Conservation (phyloP, 2,797 vertebrate species). For the Pseudomugil tenellus region DNA sequence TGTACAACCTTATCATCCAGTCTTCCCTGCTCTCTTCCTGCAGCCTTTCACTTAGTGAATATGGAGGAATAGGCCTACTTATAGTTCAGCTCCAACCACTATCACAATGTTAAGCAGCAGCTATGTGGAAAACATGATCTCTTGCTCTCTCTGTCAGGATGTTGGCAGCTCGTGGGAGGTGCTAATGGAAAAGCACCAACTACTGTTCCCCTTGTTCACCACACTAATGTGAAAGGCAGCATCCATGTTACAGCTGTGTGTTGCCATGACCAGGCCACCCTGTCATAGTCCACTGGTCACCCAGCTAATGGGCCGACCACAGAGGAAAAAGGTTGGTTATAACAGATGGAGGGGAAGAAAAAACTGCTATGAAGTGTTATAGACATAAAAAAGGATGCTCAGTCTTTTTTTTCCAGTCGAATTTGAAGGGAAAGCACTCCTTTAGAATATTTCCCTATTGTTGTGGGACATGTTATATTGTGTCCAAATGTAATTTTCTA, state of each 20-base stretch:
- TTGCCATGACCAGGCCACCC: slow-evolving; percentile 88
- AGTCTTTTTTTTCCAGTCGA: no score
- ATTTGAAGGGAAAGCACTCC: neutral
- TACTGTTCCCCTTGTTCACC: slow-evolving; percentile 76
- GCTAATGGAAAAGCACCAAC: slow-evolving; percentile 80
- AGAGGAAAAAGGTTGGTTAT: slow-evolving; percentile 34
- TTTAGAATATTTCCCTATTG: no score
- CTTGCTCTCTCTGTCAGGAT: slow-evolving; percentile 58
- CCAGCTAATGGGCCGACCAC: slow-evolving; percentile 95
- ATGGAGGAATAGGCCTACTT: slow-evolving; percentile 40
- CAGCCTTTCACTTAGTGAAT: slow-evolving; percentile 23
- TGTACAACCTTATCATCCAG: neutral
- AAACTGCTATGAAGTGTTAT: slow-evolving; percentile 11
- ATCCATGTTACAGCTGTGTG: slow-evolving; percentile 75
- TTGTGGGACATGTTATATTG: no score
- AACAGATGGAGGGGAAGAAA: slow-evolving; percentile 47
- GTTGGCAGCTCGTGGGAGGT: slow-evolving; percentile 76
- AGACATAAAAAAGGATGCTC: slow-evolving; percentile 12
- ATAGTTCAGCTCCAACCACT: slow-evolving; percentile 45
- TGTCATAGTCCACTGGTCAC: slow-evolving; percentile 97
- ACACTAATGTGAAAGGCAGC: slow-evolving; percentile 78
- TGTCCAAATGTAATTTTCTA: neutral
- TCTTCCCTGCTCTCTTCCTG: neutral
- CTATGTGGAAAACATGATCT: slow-evolving; percentile 61
- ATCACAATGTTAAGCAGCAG: slow-evolving; percentile 56